Percentiles rank a stretch among this genome's conserved stretches.
Evolutionary conservation across 1,140 invertebrate species (phyloP).

Genomic region (Mactra quadrangularis): DNA sequence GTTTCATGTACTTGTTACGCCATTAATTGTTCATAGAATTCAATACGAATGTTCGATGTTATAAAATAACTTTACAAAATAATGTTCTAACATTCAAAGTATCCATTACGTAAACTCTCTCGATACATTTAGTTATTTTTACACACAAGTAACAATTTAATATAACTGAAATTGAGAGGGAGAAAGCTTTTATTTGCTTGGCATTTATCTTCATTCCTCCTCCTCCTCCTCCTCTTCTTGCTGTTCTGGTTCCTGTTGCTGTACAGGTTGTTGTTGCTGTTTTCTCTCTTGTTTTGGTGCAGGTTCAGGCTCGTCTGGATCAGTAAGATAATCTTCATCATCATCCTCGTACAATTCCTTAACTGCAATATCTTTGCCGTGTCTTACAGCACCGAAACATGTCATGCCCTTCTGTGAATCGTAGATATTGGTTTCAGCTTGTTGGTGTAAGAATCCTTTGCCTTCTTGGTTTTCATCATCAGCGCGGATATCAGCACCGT

Average conservation of each 20-base stretch:
- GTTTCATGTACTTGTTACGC: too few relatives aligned
- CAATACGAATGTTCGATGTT: too few relatives aligned
- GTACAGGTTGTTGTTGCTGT: not conserved
- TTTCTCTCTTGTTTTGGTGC: not conserved
- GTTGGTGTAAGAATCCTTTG: conserved; percentile 93
- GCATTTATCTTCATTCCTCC: conserved; percentile 5
- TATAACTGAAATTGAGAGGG: not conserved
- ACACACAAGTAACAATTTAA: too few relatives aligned
- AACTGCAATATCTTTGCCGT: conserved; percentile 82
- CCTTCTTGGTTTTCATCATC: conserved; percentile 84
- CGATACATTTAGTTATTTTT: too few relatives aligned
- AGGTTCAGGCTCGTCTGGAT: conserved; percentile 47
- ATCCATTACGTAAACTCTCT: too few relatives aligned
- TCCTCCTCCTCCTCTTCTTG: conserved; percentile 37
- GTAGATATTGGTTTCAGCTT: conserved; percentile 95
- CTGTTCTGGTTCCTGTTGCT: not conserved
- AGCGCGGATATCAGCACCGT: conserved; percentile 82
- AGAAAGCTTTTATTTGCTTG: conserved; percentile 30
- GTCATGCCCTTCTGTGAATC: conserved; percentile 86
- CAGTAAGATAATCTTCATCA: conserved; percentile 41
- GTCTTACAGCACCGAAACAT: conserved; percentile 88
- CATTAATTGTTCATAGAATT: too few relatives aligned
- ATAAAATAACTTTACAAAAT: too few relatives aligned
- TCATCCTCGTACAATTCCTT: conserved; percentile 56
- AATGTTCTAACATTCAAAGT: too few relatives aligned